A percentile compares a stretch with the other conserved stretches of the same genome.
phyloP scores from a whole-genome alignment of 37 sponge, comb jelly and placozoan species.

The Ianthella basta region DNA sequence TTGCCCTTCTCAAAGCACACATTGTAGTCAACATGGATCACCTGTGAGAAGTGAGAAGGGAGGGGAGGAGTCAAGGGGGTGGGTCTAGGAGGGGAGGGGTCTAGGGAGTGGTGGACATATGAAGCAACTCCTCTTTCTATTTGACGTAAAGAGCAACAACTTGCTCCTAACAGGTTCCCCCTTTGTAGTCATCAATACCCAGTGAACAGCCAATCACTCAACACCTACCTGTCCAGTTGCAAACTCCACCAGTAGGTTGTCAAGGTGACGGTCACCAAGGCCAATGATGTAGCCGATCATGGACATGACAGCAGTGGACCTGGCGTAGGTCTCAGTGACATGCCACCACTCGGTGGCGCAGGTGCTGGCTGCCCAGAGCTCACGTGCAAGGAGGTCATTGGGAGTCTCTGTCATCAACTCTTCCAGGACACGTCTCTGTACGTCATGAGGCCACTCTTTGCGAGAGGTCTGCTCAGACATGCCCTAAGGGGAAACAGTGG shows the following conservation, averaged over 20 bases:
- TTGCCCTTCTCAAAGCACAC: conserved; percentile 99
- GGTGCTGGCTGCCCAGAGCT: conserved; percentile 93
- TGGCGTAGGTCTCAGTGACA: conserved; percentile 83
- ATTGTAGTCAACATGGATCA: conserved; percentile 99
- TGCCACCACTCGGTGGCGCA: conserved; percentile 98
- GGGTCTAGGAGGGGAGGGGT: not conserved
- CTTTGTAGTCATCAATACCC: not conserved
- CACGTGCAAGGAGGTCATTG: conserved; percentile 84
- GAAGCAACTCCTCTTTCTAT: not conserved
- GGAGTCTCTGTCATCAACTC: conserved; percentile 93
- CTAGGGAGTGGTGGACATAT: not conserved
- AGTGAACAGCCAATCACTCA: too few relatives aligned
- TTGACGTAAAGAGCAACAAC: not conserved
- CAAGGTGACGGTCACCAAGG: conserved; percentile 98
- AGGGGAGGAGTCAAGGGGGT: not conserved
- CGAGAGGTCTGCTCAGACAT: conserved; percentile 78
- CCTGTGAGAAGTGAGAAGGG: conserved; percentile 22
- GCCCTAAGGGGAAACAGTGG: conserved; percentile 24
- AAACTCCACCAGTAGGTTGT: conserved; percentile 95
- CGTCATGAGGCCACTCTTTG: conserved; percentile 88
- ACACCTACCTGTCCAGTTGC: conserved; percentile 81
- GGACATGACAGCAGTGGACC: conserved; percentile 97
- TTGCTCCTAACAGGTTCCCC: not conserved
- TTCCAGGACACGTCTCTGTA: conserved; percentile 84
- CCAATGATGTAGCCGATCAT: conserved; percentile 99